Evolutionary conservation across 1,140 invertebrate genomes (phyloP), one percentile per base, ranked within the genome.

Genomic region (Melitaea cinxia): DNA sequence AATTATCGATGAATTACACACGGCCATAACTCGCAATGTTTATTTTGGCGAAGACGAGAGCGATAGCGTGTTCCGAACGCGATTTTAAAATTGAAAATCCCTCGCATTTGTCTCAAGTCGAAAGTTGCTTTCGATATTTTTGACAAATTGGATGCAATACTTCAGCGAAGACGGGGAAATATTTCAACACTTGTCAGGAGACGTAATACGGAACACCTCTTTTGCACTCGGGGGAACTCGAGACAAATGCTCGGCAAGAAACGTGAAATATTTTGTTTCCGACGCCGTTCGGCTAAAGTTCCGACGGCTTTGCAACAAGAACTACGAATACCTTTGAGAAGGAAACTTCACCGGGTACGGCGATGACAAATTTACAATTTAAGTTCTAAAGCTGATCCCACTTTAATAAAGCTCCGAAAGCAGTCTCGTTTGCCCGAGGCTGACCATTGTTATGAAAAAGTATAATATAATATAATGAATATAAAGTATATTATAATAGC

Each of bases 131-230:
- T 65, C 52, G 50, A 57, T 55, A 63, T 68, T 62, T 75, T 76
- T 78, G 77, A 79, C 68, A 79, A 76, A 79, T 74, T 58, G 54
- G 68, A 69, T 74, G 68, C 70, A 72, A 67, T 66, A 60, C 64
- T 68, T 52, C 63, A 60, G 56, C 55, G 52, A 53, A 54, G 56
- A 65, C 61, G 9, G 65, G 56, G 45, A 64, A 70, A 63, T 70
- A 77, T 69, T 71, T 72, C 66, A 68, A 54, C 66, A 72, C 62
- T 70, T 70, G 65, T 72, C 65, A 56, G 42, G 49, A 58, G 54
- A 30, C 23, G 61, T 74, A 73, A 72, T 73, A 63, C 66, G 63
- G 72, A 74, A 57, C 72, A 70, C 58, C 65, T 65, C 61, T 53
- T 72, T 56, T 63, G 60, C 68, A 65, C 70, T 70, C 59, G 62